A percentile compares a stretch with the other conserved stretches of the same genome.
Conservation (phyloP, 1,140 invertebrate species). For the Cotesia glomerata region DNA sequence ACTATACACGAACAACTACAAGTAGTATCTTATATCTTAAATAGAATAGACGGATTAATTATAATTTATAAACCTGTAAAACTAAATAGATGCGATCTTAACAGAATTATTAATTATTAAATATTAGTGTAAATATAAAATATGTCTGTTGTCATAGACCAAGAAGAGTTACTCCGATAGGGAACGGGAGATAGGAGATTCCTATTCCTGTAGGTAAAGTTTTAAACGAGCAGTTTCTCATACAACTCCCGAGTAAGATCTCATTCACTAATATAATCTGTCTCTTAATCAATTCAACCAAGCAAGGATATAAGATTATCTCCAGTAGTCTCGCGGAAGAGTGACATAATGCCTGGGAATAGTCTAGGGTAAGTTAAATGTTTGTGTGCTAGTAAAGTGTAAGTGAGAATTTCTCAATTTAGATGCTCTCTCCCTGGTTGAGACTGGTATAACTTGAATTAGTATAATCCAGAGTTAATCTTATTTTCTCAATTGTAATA, state of each 20-base stretch:
- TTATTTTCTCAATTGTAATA: slow-evolving; percentile 23
- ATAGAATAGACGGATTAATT: too few species aligned
- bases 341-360: background rate
- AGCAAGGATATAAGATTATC: slow-evolving; percentile 16
- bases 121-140: background rate
- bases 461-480: slow-evolving; percentile 28
- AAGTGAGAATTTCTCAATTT: background rate
- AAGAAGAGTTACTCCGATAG: too few species aligned
- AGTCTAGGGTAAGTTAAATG: background rate
- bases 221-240: background rate
- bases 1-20: too few species aligned
- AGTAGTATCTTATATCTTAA: too few species aligned
- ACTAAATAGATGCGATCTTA: too few species aligned
- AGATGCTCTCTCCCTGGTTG: background rate
- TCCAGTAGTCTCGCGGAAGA: slow-evolving; percentile 1
- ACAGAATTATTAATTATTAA: background rate
- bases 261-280: slow-evolving; percentile 17
- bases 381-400: background rate
- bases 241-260: background rate
- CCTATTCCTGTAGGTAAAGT: background rate
- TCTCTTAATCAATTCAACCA: slow-evolving; percentile 20
- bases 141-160: too few species aligned
- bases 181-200: too few species aligned
- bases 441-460: slow-evolving; percentile 11
- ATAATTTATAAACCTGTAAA: too few species aligned